A percentile compares a stretch with the other conserved stretches of the same genome.
phyloP scores from a whole-genome alignment of 2,797 vertebrate genomes.

The Smutsia gigantea region DNA sequence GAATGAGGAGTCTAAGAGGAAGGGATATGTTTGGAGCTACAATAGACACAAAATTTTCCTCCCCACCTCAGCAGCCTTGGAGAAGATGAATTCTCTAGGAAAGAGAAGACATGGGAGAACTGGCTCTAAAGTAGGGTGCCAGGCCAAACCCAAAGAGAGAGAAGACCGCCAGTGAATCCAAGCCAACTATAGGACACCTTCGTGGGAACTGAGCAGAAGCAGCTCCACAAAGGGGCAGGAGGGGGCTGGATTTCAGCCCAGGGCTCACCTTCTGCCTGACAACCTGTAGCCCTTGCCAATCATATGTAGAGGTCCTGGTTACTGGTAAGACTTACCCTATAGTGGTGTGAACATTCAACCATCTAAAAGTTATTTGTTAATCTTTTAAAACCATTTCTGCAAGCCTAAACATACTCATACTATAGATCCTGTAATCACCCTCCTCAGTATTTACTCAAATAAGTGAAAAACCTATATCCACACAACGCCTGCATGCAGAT shows the following conservation, averaged over 20 bases:
- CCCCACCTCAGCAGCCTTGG: neutral
- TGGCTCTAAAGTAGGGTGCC: neutral
- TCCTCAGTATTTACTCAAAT: neutral
- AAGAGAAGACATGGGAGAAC: neutral
- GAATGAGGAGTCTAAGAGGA: neutral
- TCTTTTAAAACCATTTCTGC: neutral
- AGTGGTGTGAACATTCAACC: neutral
- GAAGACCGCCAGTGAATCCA: neutral
- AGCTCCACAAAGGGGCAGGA: accelerated
- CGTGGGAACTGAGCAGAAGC: neutral
- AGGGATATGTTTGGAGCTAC: neutral
- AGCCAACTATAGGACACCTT: neutral
- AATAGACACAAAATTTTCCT: neutral
- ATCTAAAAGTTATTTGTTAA: neutral
- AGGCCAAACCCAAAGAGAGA: neutral
- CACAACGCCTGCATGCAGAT: neutral
- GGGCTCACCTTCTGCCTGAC: neutral
- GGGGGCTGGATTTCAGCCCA: too few relatives aligned
- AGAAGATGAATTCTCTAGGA: neutral
- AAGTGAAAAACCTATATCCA: neutral
- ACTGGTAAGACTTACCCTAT: too few relatives aligned
- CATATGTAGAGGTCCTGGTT: neutral
- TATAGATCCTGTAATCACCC: neutral
- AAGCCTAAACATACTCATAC: neutral
- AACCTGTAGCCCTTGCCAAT: neutral